Percentiles rank a stretch among this genome's conserved stretches.
Conservation (phyloP, 2,113 vertebrate species). For the Trichomycterus rosablanca region DNA sequence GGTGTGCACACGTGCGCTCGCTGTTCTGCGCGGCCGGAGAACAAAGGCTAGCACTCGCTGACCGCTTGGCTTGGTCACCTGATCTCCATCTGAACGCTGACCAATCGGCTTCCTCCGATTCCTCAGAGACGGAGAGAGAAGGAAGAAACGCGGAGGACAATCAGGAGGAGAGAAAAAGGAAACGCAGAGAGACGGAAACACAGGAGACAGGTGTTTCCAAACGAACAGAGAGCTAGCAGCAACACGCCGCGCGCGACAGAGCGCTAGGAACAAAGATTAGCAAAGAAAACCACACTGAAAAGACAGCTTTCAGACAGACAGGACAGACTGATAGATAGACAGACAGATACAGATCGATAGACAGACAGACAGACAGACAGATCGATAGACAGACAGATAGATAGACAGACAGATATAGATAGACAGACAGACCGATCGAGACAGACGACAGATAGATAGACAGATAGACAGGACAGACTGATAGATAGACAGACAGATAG, state of each 20-base stretch:
- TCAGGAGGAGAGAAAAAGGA: background rate
- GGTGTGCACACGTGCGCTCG: background rate
- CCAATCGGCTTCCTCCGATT: constrained; percentile 5
- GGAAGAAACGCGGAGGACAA: background rate
- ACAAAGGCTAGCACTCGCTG: no score
- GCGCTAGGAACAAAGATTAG: background rate
- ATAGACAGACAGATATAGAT: no score
- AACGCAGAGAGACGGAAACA: background rate
- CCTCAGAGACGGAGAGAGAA: background rate
- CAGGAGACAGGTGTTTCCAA: background rate
- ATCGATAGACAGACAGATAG: no score
- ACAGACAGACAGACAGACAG: no score
- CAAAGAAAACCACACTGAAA: background rate
- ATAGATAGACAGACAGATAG: no score
- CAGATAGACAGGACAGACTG: no score
- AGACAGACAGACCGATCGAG: no score
- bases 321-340: no score
- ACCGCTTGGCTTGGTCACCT: no score
- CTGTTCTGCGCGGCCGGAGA: background rate
- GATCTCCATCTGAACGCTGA: background rate
- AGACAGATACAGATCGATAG: no score
- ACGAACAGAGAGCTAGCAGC: background rate
- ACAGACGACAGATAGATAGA: no score
- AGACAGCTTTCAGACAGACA: no score
- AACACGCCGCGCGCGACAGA: background rate